A percentile compares a stretch with the other conserved stretches of the same genome.
These are phyloP conservation scores for Crotalus helleri DNA, from an alignment of 2,113 vertebrate species.

Conservation along the genomic window DNA sequence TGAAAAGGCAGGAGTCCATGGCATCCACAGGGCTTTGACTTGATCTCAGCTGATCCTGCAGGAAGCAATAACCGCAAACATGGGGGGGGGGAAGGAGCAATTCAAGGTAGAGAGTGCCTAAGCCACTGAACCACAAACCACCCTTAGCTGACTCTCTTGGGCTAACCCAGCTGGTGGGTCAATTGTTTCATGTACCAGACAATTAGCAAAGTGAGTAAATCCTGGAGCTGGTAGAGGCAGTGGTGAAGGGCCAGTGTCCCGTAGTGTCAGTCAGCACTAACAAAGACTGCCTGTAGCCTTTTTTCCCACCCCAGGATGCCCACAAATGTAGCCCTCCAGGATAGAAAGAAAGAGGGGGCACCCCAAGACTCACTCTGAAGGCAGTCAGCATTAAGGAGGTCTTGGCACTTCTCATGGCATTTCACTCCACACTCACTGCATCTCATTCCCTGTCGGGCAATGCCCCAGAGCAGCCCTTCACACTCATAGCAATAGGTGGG, in stretches of 20 bases:
- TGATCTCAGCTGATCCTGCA: not conserved
- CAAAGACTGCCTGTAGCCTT: not conserved
- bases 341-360: not conserved
- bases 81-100: not conserved
- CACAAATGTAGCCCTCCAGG: not conserved
- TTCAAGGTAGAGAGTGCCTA: not conserved
- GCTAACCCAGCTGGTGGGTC: not conserved
- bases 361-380: constrained; percentile 88
- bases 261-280: not conserved
- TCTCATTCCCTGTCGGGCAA: constrained; percentile 95
- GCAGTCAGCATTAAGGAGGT: constrained; percentile 96
- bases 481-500: constrained; percentile 98
- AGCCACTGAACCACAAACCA: not conserved
- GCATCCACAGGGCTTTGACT: not conserved
- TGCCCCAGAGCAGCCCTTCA: constrained; percentile 95
- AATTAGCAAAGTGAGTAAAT: not conserved
- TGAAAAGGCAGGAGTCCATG: not conserved
- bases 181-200: not conserved
- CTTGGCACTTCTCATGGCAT: constrained; percentile 97
- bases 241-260: not conserved
- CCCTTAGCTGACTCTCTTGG: not conserved
- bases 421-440: constrained; percentile 96
- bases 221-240: not conserved
- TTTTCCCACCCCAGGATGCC: not conserved
- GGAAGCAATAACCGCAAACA: not conserved